A percentile compares a stretch with the other conserved stretches of the same genome.
Evolutionary conservation across 2,113 vertebrate species (phyloP).

Genomic region (Vulpes ferrilata): DNA sequence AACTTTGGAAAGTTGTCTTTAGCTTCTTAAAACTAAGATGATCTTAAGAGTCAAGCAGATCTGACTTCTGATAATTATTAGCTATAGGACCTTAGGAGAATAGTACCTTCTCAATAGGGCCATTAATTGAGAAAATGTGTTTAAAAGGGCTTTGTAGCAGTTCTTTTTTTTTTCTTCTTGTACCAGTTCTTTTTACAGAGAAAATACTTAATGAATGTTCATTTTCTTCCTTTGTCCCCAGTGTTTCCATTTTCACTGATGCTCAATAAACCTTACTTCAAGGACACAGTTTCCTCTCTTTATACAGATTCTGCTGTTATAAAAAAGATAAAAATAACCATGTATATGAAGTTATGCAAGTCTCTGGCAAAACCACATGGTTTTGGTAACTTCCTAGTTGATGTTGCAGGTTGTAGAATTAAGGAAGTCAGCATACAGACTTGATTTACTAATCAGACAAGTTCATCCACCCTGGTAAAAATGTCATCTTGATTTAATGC

Average conservation of each 20-base stretch:
- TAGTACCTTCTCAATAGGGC: conserved; percentile 26
- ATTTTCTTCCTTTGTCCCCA: conserved; percentile 12
- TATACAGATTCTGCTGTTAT: neutral
- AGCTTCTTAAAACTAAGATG: conserved; percentile 61
- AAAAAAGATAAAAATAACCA: conserved; percentile 57
- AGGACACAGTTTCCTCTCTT: conserved; percentile 38
- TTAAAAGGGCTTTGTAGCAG: neutral
- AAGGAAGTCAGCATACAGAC: conserved; percentile 82
- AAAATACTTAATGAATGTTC: conserved; percentile 41
- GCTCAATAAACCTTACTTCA: conserved; percentile 54
- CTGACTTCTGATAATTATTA: conserved; percentile 44
- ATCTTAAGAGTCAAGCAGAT: conserved; percentile 16
- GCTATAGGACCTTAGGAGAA: conserved; percentile 29
- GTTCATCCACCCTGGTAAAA: conserved; percentile 84
- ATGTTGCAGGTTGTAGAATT: conserved; percentile 76
- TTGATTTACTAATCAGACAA: conserved; percentile 87
- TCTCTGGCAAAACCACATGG: conserved; percentile 31
- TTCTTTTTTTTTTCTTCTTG: neutral
- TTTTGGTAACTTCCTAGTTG: conserved; percentile 66
- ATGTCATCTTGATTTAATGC: conserved; percentile 86
- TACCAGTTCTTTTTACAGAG: neutral
- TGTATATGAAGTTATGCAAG: conserved; percentile 61
- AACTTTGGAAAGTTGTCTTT: conserved; percentile 42
- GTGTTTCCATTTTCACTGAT: conserved; percentile 29
- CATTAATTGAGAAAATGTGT: conserved; percentile 67